Evolutionary conservation across 2,888 invertebrate genomes (phyloP).

Genomic region (Griposia aprilina): DNA sequence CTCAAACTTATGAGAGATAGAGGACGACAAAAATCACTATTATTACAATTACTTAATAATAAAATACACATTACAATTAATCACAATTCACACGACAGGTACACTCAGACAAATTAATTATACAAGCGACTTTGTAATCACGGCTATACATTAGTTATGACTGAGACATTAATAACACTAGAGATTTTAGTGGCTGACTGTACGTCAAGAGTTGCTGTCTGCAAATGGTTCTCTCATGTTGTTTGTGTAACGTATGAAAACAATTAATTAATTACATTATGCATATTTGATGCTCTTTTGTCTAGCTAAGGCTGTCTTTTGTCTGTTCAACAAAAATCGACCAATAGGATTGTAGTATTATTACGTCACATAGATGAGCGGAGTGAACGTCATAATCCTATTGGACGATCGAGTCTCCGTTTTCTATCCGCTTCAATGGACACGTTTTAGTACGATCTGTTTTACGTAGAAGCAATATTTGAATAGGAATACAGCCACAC

Average conservation of each 20-base stretch:
- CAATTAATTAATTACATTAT: constrained; percentile 3
- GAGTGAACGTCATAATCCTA: constrained; percentile 17
- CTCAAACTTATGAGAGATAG: not conserved
- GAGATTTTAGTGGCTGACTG: constrained; percentile 54
- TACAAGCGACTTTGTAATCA: constrained; percentile 72
- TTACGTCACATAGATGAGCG: not conserved
- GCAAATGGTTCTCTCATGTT: constrained; percentile 39
- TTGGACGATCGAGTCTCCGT: constrained; percentile 27
- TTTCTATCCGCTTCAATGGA: constrained; percentile 7
- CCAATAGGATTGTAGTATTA: constrained; percentile 12
- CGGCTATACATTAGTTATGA: constrained; percentile 70
- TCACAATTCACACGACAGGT: constrained; percentile 59
- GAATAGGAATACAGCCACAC: not conserved
- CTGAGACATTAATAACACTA: constrained; percentile 69
- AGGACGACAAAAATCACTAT: constrained; percentile 6
- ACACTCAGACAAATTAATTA: constrained; percentile 73
- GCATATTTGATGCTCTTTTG: not conserved
- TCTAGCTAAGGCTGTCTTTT: not conserved
- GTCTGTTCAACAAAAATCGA: not conserved
- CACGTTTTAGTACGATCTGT: not conserved
- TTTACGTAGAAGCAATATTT: not conserved
- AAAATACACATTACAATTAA: constrained; percentile 54
- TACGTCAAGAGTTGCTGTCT: constrained; percentile 40
- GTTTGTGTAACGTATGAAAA: constrained; percentile 25
- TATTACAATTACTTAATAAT: constrained; percentile 42